phyloP scores from a whole-genome alignment of 2,888 invertebrate genomes.

The Eupithecia subumbrata region DNA sequence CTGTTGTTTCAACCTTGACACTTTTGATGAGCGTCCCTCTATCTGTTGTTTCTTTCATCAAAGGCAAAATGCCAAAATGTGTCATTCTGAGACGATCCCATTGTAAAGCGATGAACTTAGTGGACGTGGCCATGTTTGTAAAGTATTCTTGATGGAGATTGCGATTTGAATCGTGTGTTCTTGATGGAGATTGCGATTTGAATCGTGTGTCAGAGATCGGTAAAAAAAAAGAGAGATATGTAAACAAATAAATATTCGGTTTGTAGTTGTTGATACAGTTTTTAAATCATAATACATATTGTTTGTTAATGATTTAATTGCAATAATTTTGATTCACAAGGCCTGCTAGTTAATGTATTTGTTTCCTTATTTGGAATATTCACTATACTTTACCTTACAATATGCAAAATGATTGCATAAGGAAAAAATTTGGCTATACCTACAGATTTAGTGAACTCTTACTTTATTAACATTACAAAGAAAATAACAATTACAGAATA shows the following conservation, averaged over 20 bases:
- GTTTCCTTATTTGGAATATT: not conserved
- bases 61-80: no score
- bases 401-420: not conserved
- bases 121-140: not conserved
- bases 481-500: no score
- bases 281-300: not conserved
- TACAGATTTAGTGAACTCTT: not conserved
- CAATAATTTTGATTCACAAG: not conserved
- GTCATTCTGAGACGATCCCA: no score
- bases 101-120: no score
- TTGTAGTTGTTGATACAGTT: not conserved
- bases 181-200: not conserved
- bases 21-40: no score
- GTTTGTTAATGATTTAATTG: not conserved
- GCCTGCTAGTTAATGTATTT: not conserved
- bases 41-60: no score
- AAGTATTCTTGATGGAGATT: not conserved
- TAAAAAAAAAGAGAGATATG: not conserved
- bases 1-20: no score
- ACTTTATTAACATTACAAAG: no score
- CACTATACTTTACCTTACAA: not conserved
- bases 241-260: not conserved
- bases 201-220: not conserved
- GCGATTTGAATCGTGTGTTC: not conserved
- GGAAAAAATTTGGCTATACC: not conserved